Evolutionary conservation across 2,888 invertebrate genomes (phyloP), one percentile per base, ranked within the genome.

Genomic region (Schizaphis graminum): DNA sequence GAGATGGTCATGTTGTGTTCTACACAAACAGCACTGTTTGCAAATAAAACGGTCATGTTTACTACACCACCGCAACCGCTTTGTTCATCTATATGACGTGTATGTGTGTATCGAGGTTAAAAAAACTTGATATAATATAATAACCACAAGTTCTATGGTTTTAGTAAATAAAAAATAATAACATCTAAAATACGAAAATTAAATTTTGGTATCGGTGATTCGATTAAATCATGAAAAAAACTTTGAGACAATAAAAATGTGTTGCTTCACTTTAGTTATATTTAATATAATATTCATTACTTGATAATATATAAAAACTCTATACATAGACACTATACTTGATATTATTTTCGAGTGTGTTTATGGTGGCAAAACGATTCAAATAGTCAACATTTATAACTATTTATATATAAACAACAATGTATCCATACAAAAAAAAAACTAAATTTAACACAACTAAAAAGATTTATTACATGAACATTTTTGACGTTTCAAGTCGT

Each of bases 41-140:
- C 90, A 90, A 90, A 90, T 90, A 90, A 90, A 90, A 90, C 90
- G n/a, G 47, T 24, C 47, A n/a, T n/a, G n/a, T 61, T 77, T 41
- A 77, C 8, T 41, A 41, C 35, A 77, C 35, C 21, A 1, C n/a
- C n/a, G 21, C 35, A 7, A 1, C n/a, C n/a, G 21, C 77, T 21
- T 77, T 21, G 21, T 77, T 21, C 21, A 77, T 41, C 21, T 35
- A 77, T 77, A 77, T 77, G 77, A 77, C 77, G 8, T 35, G 35
- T 57, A 26, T 26, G 57, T 26, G 57, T 7, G 8, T 35, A 77
- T 77, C 57, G 26, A 57, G 26, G 1, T 26, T 35, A 24, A 77
- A 35, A n/a, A 77, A 77, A 13, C 21, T 77, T 35, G 21, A 21
- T 11, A 3, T 21, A 35, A 77, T 35, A 21, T 21, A 21, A 77